These are phyloP conservation scores for Oxytorus armatus DNA, from an alignment of 2,888 invertebrate genomes.

Conservation along the genomic window DNA sequence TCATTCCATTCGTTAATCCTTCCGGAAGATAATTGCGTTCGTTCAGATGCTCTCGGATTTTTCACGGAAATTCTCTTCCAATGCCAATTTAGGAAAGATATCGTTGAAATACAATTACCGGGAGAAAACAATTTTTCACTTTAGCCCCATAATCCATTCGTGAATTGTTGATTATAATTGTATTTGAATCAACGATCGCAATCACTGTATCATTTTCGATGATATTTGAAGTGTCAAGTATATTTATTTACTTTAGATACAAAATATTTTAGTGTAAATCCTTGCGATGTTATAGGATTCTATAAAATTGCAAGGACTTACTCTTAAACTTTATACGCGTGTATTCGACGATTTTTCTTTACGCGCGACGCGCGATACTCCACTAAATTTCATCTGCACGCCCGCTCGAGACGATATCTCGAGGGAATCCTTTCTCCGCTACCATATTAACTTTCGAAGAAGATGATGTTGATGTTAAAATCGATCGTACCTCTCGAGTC, in stretches of 20 bases:
- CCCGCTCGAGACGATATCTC: constrained; percentile 25
- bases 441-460: constrained; percentile 8
- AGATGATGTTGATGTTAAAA: constrained; percentile 19
- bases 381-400: constrained; percentile 3
- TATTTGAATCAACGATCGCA: background rate
- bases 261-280: too few relatives aligned
- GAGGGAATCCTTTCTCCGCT: constrained; percentile 11
- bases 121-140: background rate
- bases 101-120: background rate
- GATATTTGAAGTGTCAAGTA: background rate
- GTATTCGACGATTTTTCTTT: constrained; percentile 13
- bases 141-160: background rate
- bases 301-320: constrained; percentile 5
- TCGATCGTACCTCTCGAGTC: constrained; percentile 5
- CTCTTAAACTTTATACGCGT: background rate
- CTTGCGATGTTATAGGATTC: too few relatives aligned
- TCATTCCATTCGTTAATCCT: constrained; percentile 36
- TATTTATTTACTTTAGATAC: background rate
- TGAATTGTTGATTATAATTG: too few relatives aligned
- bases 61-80: constrained; percentile 3
- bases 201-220: background rate
- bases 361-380: background rate
- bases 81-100: background rate
- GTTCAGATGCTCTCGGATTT: constrained; percentile 22
- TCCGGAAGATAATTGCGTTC: constrained; percentile 35